These are phyloP conservation scores for Beris morrisii DNA, from an alignment of 2,888 invertebrate genomes.

Conservation along the genomic window DNA sequence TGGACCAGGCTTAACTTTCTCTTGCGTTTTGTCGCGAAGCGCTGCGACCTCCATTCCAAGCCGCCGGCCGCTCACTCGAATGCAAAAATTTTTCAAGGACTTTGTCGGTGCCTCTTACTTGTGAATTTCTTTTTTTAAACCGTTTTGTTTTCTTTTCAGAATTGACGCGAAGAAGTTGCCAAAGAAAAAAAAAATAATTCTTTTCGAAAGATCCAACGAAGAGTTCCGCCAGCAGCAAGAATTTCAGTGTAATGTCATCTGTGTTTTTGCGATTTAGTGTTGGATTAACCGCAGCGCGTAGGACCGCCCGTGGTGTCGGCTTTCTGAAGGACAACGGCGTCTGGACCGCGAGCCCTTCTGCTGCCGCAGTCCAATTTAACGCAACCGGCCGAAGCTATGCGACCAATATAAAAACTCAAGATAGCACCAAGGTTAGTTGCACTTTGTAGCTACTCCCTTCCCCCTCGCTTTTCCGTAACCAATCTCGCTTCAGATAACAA, in stretches of 20 bases:
- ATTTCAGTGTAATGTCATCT: constrained; percentile 37
- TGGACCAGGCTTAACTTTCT: too few relatives aligned
- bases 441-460: too few relatives aligned
- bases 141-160: constrained; percentile 1
- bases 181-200: background rate
- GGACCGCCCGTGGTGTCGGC: constrained; percentile 14
- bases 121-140: too few relatives aligned
- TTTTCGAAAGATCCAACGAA: background rate
- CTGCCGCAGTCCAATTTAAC: background rate
- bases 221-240: constrained; percentile 16
- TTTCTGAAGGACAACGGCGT: constrained; percentile 10
- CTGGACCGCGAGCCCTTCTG: constrained; percentile 9
- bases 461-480: background rate
- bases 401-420: constrained; percentile 33
- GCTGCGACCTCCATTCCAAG: too few relatives aligned
- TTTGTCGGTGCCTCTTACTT: too few relatives aligned
- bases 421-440: constrained; percentile 29
- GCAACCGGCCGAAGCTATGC: background rate
- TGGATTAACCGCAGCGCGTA: constrained; percentile 18
- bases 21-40: too few relatives aligned
- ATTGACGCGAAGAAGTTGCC: background rate
- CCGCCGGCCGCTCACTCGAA: too few relatives aligned
- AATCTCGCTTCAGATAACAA: background rate
- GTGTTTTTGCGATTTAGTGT: constrained; percentile 34
- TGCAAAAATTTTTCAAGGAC: too few relatives aligned